Base-by-base conservation (phyloP, 2,113 vertebrate species). In the Ursus arctos region DNA sequence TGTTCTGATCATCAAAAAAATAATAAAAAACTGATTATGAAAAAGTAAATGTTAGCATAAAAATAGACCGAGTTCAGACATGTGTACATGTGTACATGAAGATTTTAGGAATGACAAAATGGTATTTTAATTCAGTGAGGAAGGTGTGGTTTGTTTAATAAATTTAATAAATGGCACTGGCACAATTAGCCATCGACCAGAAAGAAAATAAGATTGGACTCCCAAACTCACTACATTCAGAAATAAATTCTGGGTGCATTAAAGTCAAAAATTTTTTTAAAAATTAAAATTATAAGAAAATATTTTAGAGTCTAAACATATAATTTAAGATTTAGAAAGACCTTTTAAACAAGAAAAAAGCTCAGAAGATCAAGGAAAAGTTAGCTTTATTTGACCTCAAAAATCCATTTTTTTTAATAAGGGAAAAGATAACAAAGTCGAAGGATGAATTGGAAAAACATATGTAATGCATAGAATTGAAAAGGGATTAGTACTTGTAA, bases 351-450 rank as follows among this genome's bases (percentile, higher is more conserved):
- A 91, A 63, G 40, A 85, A 22, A 86, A 96, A 94, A 91, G 36
- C 26, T 55, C n/a, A 80, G 24, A 71, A 69, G n/a, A 76, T 43
- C 28, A 86, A 53, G 43, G 18, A 71, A 85, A 94, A 85, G 10
- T 85, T 94, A 72, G 63, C 18, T 55, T 63, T 86, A 91, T 47
- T 80, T 65, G 22, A 72, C n/a, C 31, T 74, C 71, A 79, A 77
- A 92, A 93, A 88, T 88, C 31, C 24, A 84, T 65, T 43, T 92
- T 92, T 92, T 82, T 86, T 91, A 57, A 76, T 83, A 49, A 40
- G 18, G 59, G 36, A 77, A 88, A 96, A 86, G 36, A 92, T 57
- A 82, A 74, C 3, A 81, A 57, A 55, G 40, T 14, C 49, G 55
- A 93, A 83, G 67, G 16, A 67, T 84, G 90, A 49, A 24, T 26